These are phyloP conservation scores for Monochamus saltuarius DNA, from an alignment of 1,140 invertebrate genomes.

Conservation along the genomic window DNA sequence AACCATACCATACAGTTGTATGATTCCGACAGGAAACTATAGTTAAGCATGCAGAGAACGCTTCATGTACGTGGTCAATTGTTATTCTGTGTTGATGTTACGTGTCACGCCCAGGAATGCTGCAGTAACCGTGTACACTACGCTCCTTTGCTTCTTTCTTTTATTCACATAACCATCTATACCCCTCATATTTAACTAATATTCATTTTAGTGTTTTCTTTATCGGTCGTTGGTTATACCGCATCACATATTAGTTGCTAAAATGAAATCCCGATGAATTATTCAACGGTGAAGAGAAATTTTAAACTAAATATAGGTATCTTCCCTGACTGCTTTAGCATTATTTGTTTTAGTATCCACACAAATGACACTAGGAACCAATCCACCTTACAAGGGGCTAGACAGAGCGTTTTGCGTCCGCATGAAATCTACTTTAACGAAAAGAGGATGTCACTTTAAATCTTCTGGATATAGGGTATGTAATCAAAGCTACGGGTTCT, in stretches of 20 bases:
- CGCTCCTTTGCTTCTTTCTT: slow-evolving; percentile 15
- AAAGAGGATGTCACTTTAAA: slow-evolving; percentile 96
- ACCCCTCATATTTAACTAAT: background rate
- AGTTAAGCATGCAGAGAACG: slow-evolving; percentile 27
- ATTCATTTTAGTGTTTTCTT: background rate
- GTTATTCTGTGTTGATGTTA: slow-evolving; percentile 28
- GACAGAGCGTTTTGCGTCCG: slow-evolving; percentile 92
- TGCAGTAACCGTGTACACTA: slow-evolving; percentile 12
- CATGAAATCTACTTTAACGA: slow-evolving; percentile 97
- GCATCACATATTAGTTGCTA: background rate
- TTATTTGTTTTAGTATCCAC: slow-evolving; percentile 71
- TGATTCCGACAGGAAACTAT: slow-evolving; percentile 30
- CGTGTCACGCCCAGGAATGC: slow-evolving; percentile 24
- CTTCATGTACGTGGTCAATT: slow-evolving; percentile 29
- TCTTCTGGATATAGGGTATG: slow-evolving; percentile 96
- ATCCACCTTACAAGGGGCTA: slow-evolving; percentile 78
- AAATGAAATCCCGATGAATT: background rate
- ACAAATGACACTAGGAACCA: slow-evolving; percentile 77
- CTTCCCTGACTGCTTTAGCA: too few species aligned
- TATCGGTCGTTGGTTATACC: background rate
- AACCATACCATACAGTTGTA: slow-evolving; percentile 25
- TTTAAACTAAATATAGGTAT: background rate
- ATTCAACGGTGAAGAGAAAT: background rate
- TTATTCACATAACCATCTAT: slow-evolving; percentile 6
- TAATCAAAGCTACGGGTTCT: slow-evolving; percentile 26